Conservation (phyloP, 2,797 vertebrate genomes). For the Micromesistius poutassou region DNA sequence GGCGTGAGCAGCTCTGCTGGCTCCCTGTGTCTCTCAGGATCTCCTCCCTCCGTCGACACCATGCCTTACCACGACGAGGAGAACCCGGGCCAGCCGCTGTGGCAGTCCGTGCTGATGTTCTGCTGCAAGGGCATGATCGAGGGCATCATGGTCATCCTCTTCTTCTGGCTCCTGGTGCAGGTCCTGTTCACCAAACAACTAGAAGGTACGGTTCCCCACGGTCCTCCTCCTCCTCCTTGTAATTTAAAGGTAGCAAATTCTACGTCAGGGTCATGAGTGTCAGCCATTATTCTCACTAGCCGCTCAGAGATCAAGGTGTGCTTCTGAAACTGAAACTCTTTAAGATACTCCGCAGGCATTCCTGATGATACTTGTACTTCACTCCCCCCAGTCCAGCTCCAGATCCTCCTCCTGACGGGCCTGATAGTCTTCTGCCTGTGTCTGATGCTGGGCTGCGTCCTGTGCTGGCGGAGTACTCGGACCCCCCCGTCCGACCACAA, state of each 20-base stretch:
- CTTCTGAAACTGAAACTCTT: not conserved
- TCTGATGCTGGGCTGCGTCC: conserved; percentile 73
- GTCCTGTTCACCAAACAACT: conserved; percentile 76
- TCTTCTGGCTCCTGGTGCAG: conserved; percentile 77
- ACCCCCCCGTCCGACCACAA: conserved; percentile 41
- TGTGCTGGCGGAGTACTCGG: conserved; percentile 68
- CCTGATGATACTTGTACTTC: conserved; percentile 4
- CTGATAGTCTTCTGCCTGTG: conserved; percentile 72
- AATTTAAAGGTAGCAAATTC: not conserved
- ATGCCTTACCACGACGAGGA: conserved; percentile 71
- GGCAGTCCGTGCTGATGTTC: conserved; percentile 73
- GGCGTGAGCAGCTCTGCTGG: conserved; percentile 12
- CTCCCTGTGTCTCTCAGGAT: conserved; percentile 12
- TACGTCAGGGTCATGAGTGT: not conserved
- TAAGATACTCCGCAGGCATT: not conserved
- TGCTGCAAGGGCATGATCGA: conserved; percentile 78
- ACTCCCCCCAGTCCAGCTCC: conserved; percentile 72
- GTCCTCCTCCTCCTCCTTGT: not conserved
- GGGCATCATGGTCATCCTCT: conserved; percentile 74
- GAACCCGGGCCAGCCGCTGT: conserved; percentile 66
- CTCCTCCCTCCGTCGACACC: conserved; percentile 9
- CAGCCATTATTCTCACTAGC: not conserved
- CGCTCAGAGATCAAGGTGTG: not conserved
- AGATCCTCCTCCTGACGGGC: conserved; percentile 74
- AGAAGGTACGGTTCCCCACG: conserved; percentile 61